These are phyloP conservation scores for Taeniopygia guttata DNA, from an alignment of 2,797 vertebrate species.

Conservation along the genomic window DNA sequence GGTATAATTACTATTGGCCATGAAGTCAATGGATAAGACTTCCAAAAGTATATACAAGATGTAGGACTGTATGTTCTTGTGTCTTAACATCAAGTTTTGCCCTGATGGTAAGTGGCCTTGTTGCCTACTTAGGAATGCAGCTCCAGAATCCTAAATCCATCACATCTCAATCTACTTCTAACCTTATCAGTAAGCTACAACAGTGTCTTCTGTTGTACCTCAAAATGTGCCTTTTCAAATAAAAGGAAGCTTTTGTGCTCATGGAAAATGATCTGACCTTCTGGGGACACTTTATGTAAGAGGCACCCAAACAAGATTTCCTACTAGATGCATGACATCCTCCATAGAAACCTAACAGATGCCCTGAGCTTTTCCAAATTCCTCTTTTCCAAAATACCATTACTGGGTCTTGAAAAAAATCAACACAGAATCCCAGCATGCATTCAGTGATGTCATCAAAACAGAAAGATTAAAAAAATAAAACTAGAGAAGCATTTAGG, in stretches of 20 bases:
- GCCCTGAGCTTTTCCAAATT: not conserved
- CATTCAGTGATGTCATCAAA: not conserved
- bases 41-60: not conserved
- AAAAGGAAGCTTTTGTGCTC: not conserved
- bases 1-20: not conserved
- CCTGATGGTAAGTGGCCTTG: not conserved
- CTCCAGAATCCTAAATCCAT: not conserved
- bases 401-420: not conserved
- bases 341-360: not conserved
- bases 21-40: not conserved
- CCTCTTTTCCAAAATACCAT: not conserved
- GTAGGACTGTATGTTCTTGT: not conserved
- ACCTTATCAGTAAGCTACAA: accelerated
- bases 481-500: not conserved
- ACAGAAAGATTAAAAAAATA: not conserved
- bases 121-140: not conserved
- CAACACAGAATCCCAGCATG: not conserved
- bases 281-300: not conserved
- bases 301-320: not conserved
- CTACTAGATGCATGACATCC: not conserved
- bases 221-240: not conserved
- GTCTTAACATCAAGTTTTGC: not conserved
- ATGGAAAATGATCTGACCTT: not conserved
- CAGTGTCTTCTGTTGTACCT: not conserved
- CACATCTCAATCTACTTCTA: not conserved